Evolutionary conservation across 2,113 vertebrate species (phyloP).

Genomic region (Mesitornis unicolor): DNA sequence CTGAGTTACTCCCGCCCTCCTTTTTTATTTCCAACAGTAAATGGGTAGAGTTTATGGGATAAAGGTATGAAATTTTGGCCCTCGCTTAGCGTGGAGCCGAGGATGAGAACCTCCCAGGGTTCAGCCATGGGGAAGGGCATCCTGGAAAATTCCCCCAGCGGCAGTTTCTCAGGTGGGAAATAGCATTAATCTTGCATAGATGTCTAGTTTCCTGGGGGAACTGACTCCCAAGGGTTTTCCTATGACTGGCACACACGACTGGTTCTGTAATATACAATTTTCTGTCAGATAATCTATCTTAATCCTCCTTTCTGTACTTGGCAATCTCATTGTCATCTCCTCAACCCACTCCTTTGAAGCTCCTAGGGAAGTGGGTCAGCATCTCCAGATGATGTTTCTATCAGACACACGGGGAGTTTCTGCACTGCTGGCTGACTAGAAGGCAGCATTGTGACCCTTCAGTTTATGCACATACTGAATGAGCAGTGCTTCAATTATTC

Average conservation of each 20-base stretch:
- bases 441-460: constrained; percentile 28
- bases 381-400: neutral
- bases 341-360: neutral
- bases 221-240: neutral
- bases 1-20: too few relatives aligned
- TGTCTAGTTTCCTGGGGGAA: neutral
- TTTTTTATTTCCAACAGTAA: neutral
- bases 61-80: neutral
- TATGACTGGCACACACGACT: neutral
- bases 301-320: neutral
- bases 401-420: neutral
- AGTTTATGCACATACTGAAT: constrained; percentile 41
- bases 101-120: neutral
- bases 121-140: neutral
- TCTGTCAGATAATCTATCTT: neutral
- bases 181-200: neutral
- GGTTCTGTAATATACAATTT: neutral
- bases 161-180: neutral
- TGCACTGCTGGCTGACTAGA: neutral
- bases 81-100: neutral
- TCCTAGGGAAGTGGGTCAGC: constrained; percentile 31
- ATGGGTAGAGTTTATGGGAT: neutral
- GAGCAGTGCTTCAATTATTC: constrained; percentile 54
- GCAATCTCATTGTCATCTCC: neutral
- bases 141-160: neutral